Conservation (phyloP, 2,797 vertebrate species). For the Chelon auratus region DNA sequence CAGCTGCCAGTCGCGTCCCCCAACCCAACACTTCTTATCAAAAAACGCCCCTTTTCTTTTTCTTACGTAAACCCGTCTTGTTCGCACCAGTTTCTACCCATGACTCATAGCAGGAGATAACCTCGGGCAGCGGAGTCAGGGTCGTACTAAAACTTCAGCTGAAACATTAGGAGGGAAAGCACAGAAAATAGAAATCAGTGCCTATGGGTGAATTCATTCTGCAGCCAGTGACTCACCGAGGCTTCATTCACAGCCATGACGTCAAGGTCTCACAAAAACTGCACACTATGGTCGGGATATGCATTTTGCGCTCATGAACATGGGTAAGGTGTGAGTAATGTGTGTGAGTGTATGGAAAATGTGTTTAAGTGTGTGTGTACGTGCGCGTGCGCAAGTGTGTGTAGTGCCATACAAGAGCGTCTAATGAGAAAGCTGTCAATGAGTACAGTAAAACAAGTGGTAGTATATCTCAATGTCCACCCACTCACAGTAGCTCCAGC, state of each 20-base stretch:
- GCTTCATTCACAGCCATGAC: conserved; percentile 41
- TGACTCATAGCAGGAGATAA: conserved; percentile 69
- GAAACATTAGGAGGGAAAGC: conserved; percentile 46
- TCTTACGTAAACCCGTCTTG: conserved; percentile 43
- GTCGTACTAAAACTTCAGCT: conserved; percentile 53
- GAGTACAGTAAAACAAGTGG: conserved; percentile 34
- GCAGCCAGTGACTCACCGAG: conserved; percentile 62
- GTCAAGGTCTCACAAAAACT: conserved; percentile 27
- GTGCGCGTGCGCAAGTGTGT: conserved; percentile 9
- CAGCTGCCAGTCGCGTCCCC: conserved; percentile 55
- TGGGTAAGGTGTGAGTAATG: conserved; percentile 24
- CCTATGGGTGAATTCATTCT: conserved; percentile 53
- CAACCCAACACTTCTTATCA: conserved; percentile 30
- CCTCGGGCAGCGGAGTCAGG: conserved; percentile 39
- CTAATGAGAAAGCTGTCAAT: conserved; percentile 19
- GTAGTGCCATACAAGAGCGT: conserved; percentile 18
- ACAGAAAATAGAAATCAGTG: conserved; percentile 55
- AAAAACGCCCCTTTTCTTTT: conserved; percentile 35
- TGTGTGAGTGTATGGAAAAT: conserved; percentile 49
- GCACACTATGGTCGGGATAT: conserved; percentile 13
- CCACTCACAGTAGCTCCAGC: conserved; percentile 57
- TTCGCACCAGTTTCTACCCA: conserved; percentile 38
- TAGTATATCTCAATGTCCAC: conserved; percentile 54
- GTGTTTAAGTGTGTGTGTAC: conserved; percentile 26
- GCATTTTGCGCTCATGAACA: conserved; percentile 27